These are phyloP conservation scores for Drosophila subpulchrella DNA, from an alignment of 1,140 invertebrate genomes.

Conservation along the genomic window DNA sequence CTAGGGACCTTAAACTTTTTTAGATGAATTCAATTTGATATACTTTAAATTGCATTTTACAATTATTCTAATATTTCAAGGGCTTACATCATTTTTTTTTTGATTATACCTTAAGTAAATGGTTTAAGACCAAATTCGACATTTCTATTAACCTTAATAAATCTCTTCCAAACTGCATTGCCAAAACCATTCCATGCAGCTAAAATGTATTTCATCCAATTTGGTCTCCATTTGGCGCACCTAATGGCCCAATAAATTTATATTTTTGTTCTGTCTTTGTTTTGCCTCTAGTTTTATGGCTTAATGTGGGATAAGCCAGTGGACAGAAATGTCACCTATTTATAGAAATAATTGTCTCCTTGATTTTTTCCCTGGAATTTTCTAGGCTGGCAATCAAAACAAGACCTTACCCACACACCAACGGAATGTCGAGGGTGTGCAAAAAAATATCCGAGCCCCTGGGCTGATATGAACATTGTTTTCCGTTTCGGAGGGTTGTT, in stretches of 20 bases:
- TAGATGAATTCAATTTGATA: background rate
- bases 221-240: conserved; percentile 18
- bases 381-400: conserved; percentile 7
- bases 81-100: too few relatives aligned
- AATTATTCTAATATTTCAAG: background rate
- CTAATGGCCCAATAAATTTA: conserved; percentile 33
- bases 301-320: conserved; percentile 5
- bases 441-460: conserved; percentile 2
- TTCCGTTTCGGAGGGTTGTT: background rate
- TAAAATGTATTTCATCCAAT: background rate
- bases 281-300: conserved; percentile 16
- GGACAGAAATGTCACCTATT: conserved; percentile 22
- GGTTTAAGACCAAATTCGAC: too few relatives aligned
- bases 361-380: conserved; percentile 1
- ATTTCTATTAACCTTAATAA: background rate
- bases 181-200: background rate
- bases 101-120: too few relatives aligned
- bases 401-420: background rate
- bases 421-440: background rate
- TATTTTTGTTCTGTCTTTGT: background rate
- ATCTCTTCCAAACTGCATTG: conserved; percentile 4
- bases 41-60: background rate
- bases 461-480: background rate
- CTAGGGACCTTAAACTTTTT: background rate
- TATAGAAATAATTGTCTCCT: conserved; percentile 22